These are phyloP conservation scores for Potamarius usumacintae DNA, from an alignment of 2,113 vertebrate species.

Conservation along the genomic window DNA sequence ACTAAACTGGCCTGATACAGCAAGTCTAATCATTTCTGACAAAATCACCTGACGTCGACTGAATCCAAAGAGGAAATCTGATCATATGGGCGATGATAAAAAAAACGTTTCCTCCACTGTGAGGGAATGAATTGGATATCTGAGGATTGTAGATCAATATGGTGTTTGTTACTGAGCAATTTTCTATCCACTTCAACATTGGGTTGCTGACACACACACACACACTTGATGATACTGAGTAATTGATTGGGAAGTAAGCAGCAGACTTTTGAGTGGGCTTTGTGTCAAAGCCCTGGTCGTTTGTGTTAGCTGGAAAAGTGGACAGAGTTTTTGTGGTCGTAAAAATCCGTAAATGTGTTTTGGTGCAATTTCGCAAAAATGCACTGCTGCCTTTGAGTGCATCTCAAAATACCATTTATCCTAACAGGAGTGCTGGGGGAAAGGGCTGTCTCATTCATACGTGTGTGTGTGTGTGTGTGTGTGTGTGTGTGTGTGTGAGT, in stretches of 20 bases:
- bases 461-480: background rate
- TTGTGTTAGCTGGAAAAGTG: background rate
- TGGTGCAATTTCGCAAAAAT: background rate
- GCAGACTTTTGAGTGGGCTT: background rate
- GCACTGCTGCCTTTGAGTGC: background rate
- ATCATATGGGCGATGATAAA: background rate
- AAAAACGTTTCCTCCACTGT: background rate
- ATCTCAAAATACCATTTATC: background rate
- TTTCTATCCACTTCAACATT: background rate
- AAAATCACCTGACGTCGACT: background rate
- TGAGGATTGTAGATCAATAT: background rate
- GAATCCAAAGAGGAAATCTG: background rate
- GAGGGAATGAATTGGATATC: background rate
- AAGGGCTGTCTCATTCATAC: background rate
- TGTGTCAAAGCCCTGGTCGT: background rate
- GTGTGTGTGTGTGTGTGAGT: background rate
- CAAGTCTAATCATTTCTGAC: background rate
- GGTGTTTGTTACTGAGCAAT: background rate
- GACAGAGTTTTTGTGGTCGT: background rate
- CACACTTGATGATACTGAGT: background rate
- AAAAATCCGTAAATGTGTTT: slow-evolving; percentile 6
- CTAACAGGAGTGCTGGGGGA: background rate
- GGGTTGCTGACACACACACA: background rate
- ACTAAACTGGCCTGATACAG: background rate
- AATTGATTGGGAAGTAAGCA: background rate